Evolutionary conservation across 2,113 vertebrate genomes (phyloP), one percentile per base, ranked within the genome.

Genomic region (Cinclus mexicanus): DNA sequence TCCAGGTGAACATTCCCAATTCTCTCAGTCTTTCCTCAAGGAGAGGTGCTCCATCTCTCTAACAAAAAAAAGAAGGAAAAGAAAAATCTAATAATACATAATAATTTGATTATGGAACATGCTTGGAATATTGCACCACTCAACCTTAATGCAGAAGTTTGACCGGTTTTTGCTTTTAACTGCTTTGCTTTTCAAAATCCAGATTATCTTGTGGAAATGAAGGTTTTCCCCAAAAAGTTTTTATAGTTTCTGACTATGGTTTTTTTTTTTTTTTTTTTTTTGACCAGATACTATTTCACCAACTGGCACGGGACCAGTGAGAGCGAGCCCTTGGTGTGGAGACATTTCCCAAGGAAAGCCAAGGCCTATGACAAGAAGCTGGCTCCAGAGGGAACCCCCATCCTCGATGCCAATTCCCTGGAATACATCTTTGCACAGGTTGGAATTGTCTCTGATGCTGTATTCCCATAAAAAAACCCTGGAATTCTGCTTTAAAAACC

Each of bases 231-330:
- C 1, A 2, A 2, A 1, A 3, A 22, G 7, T 23, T 33, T 42
- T 61, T 15, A 4, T 47, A 22, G 46, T 33, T 72, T 23, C 7
- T 94, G 42, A 10, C 13, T 78, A 37, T 37, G 35, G 7, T 37
- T 37, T 49, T 81, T 90, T 37, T 37, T 37, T 49, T 81, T 90
- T 78, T 93, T 87, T 65, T 76, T 93, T 79, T 68, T 89, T 79
- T 92, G 78, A 10, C 13, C 94, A 99, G 99, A 74, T 99, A 98
- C 89, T 99, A 99, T 96, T 99, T 99, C 91, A 98, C 98, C 89
- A 99, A 99, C 96, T 99, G 99, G 99, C 99, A 99, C 7, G 99
- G 99, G 19, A 99, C 99, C 42, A 99, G 98, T 17, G 99, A 99
- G 89, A 98, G 91, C 0, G 99, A 99, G 74, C 98, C 98, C 81